Base-by-base conservation (phyloP, 2,888 invertebrate genomes). In the Masnerella sp. region DNA sequence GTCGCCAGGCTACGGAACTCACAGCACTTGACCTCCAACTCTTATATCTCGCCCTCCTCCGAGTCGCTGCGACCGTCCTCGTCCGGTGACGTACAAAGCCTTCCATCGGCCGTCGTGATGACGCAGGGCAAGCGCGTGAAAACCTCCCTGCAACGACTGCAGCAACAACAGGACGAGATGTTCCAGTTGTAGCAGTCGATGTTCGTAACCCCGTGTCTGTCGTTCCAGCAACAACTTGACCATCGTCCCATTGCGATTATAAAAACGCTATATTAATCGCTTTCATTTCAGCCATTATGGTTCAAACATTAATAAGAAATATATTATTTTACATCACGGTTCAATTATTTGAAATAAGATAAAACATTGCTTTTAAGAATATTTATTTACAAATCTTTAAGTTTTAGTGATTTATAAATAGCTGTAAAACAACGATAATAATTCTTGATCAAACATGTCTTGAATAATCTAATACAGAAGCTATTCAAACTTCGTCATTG, bases 161-260 rank as follows among this genome's bases (percentile, higher is more conserved):
- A 96, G 88, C 91, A 93, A 81, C 92, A 94, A 83, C 96, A 96
- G 85, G 96, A 96, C 82, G 96, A 96, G 86, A 91, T 96, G 85
- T 96, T 96, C 88, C 95, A 96, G 88, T 94, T 96, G 93, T 96
- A 96, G 93, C 93, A 91, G 52, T 76, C 54, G 32, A 52, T 73
- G 38, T 34, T 36, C 43, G 36, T 65, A 65, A 34, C 11, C 30
- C 11, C 32, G 3, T 30, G 58, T 34, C 42, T 32, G 67, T 58
- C 40, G 12, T 52, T 51, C 2, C 61, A 36, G 14, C 32, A 36
- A 36, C 15, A 43, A 25, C 43, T 9, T 30, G 34, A 2, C 2
- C 11, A 34, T 3, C 22, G 22, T 22, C 22, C 7, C 22, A 3
- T 3, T 3, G 22, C 22, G 7, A 22, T 22, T 22, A n/a, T n/a